Percentiles rank a stretch among this genome's conserved stretches.
Conservation (phyloP, 2,888 invertebrate species). For the Octodonta nipae region DNA sequence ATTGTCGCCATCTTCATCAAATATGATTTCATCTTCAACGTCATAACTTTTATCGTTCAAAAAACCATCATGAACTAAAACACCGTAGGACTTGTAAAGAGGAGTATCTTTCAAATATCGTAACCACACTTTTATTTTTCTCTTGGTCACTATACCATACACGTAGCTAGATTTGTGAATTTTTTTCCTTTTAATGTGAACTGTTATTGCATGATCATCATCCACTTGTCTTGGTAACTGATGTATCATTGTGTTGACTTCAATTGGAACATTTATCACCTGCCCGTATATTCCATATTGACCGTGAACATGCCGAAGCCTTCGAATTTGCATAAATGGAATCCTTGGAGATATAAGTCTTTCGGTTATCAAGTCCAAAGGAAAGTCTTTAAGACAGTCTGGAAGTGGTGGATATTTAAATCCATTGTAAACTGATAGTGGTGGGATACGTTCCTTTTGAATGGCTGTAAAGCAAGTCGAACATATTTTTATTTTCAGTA, state of each 20-base stretch:
- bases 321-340: slow-evolving; percentile 2
- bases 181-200: background rate
- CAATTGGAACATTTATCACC: background rate
- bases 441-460: slow-evolving; percentile 5
- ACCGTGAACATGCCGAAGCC: background rate
- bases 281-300: slow-evolving; percentile 2
- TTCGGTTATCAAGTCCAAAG: background rate
- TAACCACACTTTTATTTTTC: background rate
- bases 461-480: slow-evolving; percentile 6
- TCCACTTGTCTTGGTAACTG: background rate
- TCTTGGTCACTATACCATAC: background rate
- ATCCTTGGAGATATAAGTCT: slow-evolving; percentile 1
- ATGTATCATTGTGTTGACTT: background rate
- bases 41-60: background rate
- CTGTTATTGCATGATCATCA: background rate
- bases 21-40: too few species aligned
- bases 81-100: background rate
- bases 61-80: background rate
- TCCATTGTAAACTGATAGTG: background rate
- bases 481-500: slow-evolving; percentile 5
- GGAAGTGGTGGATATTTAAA: slow-evolving; percentile 1
- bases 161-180: slow-evolving; percentile 1
- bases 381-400: too few species aligned
- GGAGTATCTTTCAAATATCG: background rate
- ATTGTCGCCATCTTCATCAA: too few species aligned